Base-by-base conservation (phyloP, 2,888 invertebrate species). In the Drosophila nigricruria region DNA sequence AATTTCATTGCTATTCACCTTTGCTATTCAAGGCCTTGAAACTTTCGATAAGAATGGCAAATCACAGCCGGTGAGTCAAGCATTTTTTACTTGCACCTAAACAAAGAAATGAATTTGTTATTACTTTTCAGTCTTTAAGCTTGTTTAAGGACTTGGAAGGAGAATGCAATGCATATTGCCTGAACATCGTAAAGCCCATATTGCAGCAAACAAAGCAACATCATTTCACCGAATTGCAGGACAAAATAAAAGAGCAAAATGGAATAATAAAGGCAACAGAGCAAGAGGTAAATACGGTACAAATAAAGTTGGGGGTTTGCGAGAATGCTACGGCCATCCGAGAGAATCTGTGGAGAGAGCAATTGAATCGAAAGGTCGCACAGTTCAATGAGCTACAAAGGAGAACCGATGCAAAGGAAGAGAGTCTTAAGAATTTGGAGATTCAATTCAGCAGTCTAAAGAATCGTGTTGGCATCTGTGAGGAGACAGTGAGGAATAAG, bases 91-190 rank as follows among this genome's bases (percentile, higher is more conserved):
- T 0, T 16, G 3, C 0, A 20, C 5, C 3, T 3, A 8, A 23
- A 45, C 5, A 6, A 23, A 36, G 1, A 12, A 63, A 42, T 1
- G 0, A 3, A 52, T 32, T 34, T 27, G 12, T 0, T 9, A 1
- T 0, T 38, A 23, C 1, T 1, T 58, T 38, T 9, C 25, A 76
- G 79, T 36, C 75, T 8, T 2, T 74, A 6, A 50, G 32, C 3
- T 27, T 76, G 52, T 74, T 79, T 30, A 79, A 70, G 56, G 70
- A 69, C 25, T 59, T 79, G 52, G 70, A 76, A 12, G 50, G 56
- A 4, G 38, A 75, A 16, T 75, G 70, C 34, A 79, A 70, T 56
- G 3, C 45, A 4, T 79, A 79, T 58, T 76, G 79, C 14, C 43
- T 69, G 25, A 61, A 58, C 2, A 34, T 76, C 5, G 61, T 79